These are phyloP conservation scores for Propithecus perrieri DNA, from an alignment of 2,797 vertebrate species.

Conservation along the genomic window DNA sequence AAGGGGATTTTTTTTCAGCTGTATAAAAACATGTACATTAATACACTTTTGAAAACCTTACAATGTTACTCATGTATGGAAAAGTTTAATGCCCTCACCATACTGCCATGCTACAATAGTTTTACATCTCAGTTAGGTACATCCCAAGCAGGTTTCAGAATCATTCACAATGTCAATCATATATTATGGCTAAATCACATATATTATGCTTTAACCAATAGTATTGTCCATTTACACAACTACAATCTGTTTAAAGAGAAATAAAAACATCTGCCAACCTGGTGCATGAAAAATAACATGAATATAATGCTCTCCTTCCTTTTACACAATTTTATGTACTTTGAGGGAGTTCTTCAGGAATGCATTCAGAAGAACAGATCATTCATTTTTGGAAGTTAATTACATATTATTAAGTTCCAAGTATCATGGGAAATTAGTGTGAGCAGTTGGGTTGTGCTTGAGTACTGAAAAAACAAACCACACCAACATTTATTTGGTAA, in stretches of 20 bases:
- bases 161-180: background rate
- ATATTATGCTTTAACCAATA: background rate
- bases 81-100: constrained; percentile 17
- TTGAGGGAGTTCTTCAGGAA: constrained; percentile 25
- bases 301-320: background rate
- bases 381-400: constrained; percentile 68
- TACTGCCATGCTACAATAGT: background rate
- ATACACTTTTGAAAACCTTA: background rate
- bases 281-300: background rate
- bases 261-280: constrained; percentile 45
- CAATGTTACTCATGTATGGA: background rate
- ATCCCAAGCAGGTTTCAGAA: background rate
- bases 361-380: constrained; percentile 45
- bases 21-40: background rate
- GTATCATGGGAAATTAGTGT: constrained; percentile 71
- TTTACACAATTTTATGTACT: background rate
- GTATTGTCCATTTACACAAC: background rate
- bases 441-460: background rate
- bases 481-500: constrained; percentile 4
- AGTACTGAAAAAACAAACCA: constrained; percentile 41
- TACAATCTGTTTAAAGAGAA: constrained; percentile 47
- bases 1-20: background rate
- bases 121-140: background rate
- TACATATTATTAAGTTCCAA: constrained; percentile 55
- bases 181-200: background rate